Conservation (phyloP, 2,113 vertebrate species). For the Albula glossodonta region DNA sequence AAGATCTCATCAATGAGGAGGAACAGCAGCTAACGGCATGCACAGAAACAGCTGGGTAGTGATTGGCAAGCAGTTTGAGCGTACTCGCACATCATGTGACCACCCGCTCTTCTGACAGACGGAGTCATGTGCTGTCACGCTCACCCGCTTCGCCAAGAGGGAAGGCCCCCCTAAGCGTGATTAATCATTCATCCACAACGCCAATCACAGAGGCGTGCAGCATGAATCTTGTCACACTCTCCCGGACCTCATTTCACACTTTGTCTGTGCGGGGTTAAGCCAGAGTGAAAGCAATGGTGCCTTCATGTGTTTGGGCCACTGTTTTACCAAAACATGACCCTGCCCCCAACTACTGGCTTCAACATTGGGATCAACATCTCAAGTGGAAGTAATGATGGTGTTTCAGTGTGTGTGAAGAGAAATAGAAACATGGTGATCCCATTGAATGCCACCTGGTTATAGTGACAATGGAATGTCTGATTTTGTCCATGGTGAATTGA, state of each 20-base stretch:
- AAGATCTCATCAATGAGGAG: neutral
- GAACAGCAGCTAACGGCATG: neutral
- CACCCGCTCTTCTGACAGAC: neutral
- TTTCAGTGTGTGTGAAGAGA: neutral
- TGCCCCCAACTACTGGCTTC: neutral
- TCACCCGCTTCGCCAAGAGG: neutral
- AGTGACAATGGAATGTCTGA: neutral
- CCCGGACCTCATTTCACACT: neutral
- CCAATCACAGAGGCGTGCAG: constrained; percentile 2
- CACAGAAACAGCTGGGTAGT: neutral
- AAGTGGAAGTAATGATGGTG: constrained; percentile 16
- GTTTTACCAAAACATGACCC: neutral
- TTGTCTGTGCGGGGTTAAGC: neutral
- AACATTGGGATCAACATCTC: constrained; percentile 7
- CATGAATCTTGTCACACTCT: neutral
- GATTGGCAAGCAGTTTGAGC: neutral
- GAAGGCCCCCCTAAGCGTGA: neutral
- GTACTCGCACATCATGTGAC: neutral
- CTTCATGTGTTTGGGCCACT: neutral
- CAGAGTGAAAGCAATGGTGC: neutral
- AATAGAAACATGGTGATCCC: neutral
- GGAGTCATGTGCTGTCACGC: neutral
- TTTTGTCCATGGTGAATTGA: neutral
- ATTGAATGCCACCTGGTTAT: neutral
- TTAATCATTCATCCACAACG: constrained; percentile 13